phyloP scores from a whole-genome alignment of 2,888 invertebrate genomes.

The Epinotia nisella region DNA sequence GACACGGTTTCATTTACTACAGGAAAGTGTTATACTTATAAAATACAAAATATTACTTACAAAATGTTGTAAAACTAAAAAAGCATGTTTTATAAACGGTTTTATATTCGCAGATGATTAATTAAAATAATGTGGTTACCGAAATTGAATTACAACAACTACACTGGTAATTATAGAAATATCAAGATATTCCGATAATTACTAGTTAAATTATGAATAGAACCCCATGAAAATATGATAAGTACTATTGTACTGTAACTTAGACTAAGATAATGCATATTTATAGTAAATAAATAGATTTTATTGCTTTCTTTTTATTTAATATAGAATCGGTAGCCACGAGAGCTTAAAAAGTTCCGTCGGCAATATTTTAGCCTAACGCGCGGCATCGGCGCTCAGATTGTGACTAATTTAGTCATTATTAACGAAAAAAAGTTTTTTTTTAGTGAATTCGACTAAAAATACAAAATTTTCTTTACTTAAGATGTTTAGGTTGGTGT shows the following conservation, averaged over 20 bases:
- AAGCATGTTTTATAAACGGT: no score
- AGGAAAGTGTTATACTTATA: not conserved
- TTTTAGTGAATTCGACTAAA: not conserved
- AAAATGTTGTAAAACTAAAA: not conserved
- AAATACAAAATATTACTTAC: not conserved
- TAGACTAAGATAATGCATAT: no score
- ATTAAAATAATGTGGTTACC: not conserved
- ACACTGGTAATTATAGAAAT: not conserved
- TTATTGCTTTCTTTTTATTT: not conserved
- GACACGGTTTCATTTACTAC: constrained; percentile 33
- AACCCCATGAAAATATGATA: not conserved
- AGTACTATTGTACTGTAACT: not conserved
- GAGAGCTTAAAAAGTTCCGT: constrained; percentile 64
- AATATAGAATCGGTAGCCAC: not conserved
- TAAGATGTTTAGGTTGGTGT: not conserved
- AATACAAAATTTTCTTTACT: not conserved
- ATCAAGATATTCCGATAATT: not conserved
- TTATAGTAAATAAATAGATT: not conserved
- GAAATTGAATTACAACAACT: not conserved
- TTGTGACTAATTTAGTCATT: not conserved
- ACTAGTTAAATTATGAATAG: not conserved
- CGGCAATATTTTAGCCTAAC: constrained; percentile 82
- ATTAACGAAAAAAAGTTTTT: constrained; percentile 40
- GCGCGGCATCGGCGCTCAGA: constrained; percentile 57
- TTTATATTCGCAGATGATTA: not conserved